phyloP scores from a whole-genome alignment of 1,140 invertebrate species.

The Caerostris extrusa region DNA sequence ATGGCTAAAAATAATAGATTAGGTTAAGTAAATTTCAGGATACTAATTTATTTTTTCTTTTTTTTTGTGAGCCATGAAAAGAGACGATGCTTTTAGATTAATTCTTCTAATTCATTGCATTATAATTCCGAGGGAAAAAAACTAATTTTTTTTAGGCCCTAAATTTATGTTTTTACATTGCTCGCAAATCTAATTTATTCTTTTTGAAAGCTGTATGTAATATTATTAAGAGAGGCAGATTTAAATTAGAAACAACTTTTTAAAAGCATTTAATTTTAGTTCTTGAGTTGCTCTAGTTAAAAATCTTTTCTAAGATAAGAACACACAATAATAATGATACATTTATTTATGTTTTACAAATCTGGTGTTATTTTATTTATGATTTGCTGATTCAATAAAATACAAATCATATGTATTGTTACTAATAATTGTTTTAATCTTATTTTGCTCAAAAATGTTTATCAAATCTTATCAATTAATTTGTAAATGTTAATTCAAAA shows the following conservation, averaged over 20 bases:
- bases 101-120: constrained; percentile 31
- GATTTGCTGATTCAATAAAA: not conserved
- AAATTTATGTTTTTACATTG: not conserved
- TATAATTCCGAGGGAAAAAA: not conserved
- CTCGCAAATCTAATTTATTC: constrained; percentile 11
- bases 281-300: not conserved
- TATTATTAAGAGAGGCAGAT: not conserved
- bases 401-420: not conserved
- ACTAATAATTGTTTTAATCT: not conserved
- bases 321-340: no score
- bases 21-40: not conserved
- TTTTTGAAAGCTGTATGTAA: not conserved
- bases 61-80: not conserved
- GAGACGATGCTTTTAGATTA: not conserved
- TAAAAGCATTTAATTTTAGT: not conserved
- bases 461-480: no score
- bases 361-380: not conserved
- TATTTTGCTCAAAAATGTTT: not conserved
- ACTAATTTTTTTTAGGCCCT: not conserved
- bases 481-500: no score
- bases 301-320: not conserved
- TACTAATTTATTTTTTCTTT: not conserved
- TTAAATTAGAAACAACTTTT: not conserved
- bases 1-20: not conserved
- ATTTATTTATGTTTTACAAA: not conserved